A percentile compares a stretch with the other conserved stretches of the same genome.
These are phyloP conservation scores for Pangasius mekongensis DNA, from an alignment of 2,797 vertebrate genomes.

Conservation along the genomic window DNA sequence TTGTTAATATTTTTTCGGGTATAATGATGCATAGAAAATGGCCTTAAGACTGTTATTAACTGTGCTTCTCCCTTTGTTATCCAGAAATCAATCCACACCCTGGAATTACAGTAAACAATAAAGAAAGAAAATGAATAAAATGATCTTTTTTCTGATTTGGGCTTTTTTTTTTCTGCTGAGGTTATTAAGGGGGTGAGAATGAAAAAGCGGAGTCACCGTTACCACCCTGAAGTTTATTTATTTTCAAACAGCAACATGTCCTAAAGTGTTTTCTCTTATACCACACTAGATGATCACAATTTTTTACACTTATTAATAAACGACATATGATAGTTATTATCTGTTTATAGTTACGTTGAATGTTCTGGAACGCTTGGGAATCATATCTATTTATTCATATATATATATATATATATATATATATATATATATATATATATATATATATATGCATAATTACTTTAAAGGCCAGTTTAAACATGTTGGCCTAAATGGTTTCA, in stretches of 20 bases:
- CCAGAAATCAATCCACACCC: conserved; percentile 4
- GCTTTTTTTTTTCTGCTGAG: neutral
- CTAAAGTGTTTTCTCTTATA: neutral
- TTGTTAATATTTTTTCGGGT: neutral
- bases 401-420: no score
- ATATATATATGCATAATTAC: no score
- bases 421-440: no score
- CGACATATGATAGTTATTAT: neutral
- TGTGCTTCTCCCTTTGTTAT: neutral
- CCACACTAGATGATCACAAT: neutral
- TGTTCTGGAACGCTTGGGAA: neutral
- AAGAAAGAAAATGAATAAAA: neutral
- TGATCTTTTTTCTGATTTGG: no score
- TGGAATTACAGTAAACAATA: neutral
- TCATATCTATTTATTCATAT: no score
- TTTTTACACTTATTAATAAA: neutral
- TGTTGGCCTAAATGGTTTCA: neutral
- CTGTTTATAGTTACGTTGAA: neutral
- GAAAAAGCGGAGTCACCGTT: neutral
- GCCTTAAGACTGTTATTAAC: conserved; percentile 24
- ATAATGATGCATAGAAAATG: conserved; percentile 19
- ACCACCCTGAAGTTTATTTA: neutral
- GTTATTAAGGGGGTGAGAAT: neutral
- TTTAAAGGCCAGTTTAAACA: no score
- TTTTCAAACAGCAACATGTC: neutral